Evolutionary conservation across 2,797 vertebrate species (phyloP).

Genomic region (Brachyalestes nurse): DNA sequence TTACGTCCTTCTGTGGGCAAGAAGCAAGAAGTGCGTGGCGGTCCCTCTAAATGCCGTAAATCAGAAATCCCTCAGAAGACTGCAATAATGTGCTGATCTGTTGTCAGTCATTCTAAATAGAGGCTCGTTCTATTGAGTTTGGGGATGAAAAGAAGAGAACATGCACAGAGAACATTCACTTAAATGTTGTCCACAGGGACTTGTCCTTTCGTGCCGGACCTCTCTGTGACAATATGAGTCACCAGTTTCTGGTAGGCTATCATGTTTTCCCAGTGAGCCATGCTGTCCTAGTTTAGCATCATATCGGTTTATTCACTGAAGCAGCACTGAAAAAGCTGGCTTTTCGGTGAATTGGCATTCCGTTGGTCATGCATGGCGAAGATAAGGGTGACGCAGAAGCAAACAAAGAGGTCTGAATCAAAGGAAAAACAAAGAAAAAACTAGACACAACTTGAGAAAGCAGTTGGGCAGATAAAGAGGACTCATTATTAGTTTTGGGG

Average conservation of each 20-base stretch:
- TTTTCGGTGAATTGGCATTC: neutral
- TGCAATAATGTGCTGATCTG: neutral
- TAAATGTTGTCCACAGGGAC: constrained; percentile 12
- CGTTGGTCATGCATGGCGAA: neutral
- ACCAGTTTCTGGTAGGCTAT: constrained; percentile 35
- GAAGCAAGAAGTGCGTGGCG: neutral
- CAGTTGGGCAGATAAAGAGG: neutral
- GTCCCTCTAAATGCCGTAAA: neutral
- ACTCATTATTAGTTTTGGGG: neutral
- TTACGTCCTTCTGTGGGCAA: neutral
- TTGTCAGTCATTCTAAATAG: neutral
- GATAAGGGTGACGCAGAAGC: neutral
- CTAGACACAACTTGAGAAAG: neutral
- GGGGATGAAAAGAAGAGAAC: neutral
- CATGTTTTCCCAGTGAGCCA: constrained; percentile 30
- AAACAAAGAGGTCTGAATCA: constrained; percentile 5
- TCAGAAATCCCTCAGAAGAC: neutral
- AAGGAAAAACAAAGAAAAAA: neutral
- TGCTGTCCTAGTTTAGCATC: constrained; percentile 44
- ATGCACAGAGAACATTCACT: constrained; percentile 6
- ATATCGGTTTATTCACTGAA: constrained; percentile 21
- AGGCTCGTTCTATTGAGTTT: neutral
- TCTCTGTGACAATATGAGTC: constrained; percentile 18
- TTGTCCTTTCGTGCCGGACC: neutral
- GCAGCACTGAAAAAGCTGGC: neutral